Evolutionary conservation across 2,797 vertebrate species (phyloP), one percentile per base, ranked within the genome.

Genomic region (Fringilla coelebs): DNA sequence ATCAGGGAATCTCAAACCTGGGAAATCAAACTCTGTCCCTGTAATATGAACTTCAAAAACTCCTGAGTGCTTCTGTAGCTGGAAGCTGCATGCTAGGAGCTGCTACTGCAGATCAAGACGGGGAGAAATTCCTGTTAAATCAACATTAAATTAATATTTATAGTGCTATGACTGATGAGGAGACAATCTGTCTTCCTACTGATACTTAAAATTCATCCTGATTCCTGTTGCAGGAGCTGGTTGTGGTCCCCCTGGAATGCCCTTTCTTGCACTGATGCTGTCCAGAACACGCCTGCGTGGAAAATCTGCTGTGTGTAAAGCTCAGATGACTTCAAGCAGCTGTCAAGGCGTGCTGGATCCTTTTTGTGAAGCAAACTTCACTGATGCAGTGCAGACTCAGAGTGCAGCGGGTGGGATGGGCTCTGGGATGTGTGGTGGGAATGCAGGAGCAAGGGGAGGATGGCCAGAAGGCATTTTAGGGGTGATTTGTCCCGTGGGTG

Each of bases 91-190:
- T 6, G 13, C 5, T 32, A 61, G 55, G 67, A 88, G n/a, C 22
- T 62, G 34, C 25, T 89, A 21, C 51, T 75, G 41, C 46, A 81
- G 68, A 67, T 34, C 20, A 85, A 45, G 77, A 45, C n/a, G 5
- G 31, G 28, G 45, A 95, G 45, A 90, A 93, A 76, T n/a, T 19
- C 32, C n/a, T 66, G 29, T 45, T 89, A 85, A 74, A 60, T 85
- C 78, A 89, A 41, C 9, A 26, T 66, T 34, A 51, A 22, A 21
- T 66, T 68, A 70, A n/a, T 67, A 83, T 54, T 95, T 77, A 21
- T 40, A 74, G 34, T 13, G 8, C 14, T 74, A 1, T 60, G 73
- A 63, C 12, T 54, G 81, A 65, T 52, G 10, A 82, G 26, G 19
- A 80, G 61, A 32, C 16, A 63, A 58, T 71, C 24, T 88, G 31